These are phyloP conservation scores for Aporophyla nigra DNA, from an alignment of 2,888 invertebrate species.

Conservation along the genomic window DNA sequence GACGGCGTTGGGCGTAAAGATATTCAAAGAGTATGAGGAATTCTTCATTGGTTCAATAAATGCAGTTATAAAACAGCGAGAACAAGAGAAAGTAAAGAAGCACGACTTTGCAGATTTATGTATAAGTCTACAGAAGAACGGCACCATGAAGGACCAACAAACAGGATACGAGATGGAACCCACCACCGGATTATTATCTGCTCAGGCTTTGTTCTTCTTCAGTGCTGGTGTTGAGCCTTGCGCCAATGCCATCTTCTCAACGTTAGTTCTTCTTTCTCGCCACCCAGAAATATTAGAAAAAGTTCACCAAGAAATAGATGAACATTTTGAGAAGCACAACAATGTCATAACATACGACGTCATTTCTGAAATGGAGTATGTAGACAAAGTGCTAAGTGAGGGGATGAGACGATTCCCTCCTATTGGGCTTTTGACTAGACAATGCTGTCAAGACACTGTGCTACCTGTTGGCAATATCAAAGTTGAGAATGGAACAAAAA, in stretches of 20 bases:
- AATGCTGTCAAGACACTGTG: slow-evolving; percentile 74
- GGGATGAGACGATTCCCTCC: slow-evolving; percentile 78
- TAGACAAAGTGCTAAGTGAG: slow-evolving; percentile 78
- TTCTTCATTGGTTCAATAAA: slow-evolving; percentile 79
- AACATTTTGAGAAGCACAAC: slow-evolving; percentile 48
- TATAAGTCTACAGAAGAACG: slow-evolving; percentile 74
- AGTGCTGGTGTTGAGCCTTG: slow-evolving; percentile 81
- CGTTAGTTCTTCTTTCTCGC: slow-evolving; percentile 74
- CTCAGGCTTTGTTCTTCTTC: slow-evolving; percentile 65
- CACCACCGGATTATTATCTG: slow-evolving; percentile 70
- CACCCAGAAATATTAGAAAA: slow-evolving; percentile 74
- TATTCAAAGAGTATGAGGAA: slow-evolving; percentile 74
- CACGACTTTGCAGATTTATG: slow-evolving; percentile 81
- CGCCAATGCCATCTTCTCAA: slow-evolving; percentile 64
- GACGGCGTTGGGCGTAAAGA: slow-evolving; percentile 67
- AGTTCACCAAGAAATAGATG: slow-evolving; percentile 58
- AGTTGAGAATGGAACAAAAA: slow-evolving; percentile 76
- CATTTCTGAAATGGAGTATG: slow-evolving; percentile 75
- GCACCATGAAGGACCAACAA: slow-evolving; percentile 71
- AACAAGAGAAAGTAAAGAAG: slow-evolving; percentile 71
- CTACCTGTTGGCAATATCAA: slow-evolving; percentile 80
- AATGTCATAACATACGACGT: slow-evolving; percentile 60
- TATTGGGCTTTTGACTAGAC: slow-evolving; percentile 74
- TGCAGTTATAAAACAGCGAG: slow-evolving; percentile 72
- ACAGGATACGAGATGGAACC: slow-evolving; percentile 76